Evolutionary conservation across 2,888 invertebrate genomes (phyloP), one percentile per base, ranked within the genome.

Genomic region (Tachina fera): DNA sequence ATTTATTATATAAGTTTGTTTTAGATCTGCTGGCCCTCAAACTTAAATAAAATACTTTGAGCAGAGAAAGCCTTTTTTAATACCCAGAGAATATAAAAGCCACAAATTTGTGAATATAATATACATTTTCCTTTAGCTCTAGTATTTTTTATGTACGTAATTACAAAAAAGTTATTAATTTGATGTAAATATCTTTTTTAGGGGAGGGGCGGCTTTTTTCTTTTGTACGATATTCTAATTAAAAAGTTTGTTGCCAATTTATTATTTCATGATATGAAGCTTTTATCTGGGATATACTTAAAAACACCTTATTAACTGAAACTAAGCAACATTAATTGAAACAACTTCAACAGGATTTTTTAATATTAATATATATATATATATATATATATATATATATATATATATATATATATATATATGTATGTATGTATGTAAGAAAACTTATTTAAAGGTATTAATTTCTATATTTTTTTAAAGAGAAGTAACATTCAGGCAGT

Each of bases 171-270:
- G 6, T 43, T 41, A 11, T 22, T 3, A 47, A 49, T 41, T 13
- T 5, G 31, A 31, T 9, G 1, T 9, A 43, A 10, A 56, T 22
- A 0, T 31, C 6, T 31, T 31, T 31, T 60, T 60, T 6, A 8
- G 13, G 9, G 31, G 4, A 4, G 31, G 3, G 31, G 31, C 4
- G 4, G 31, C 2, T 3, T n/a, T 11, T 45, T 49, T 22, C 3
- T 51, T 43, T 16, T 43, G 43, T 13, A 39, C 41, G 19, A 47
- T 60, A 72, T 60, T 60, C 1, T 16, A 72, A 72, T 49, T 72
- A 60, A 72, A n/a, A 49, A 3, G 9, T 8, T 60, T 60, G 22
- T 60, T 39, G 47, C n/a, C 31, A 31, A 49, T 16, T 39, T 53
- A 41, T 9, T 14, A n/a, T 41, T n/a, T 16, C 2, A n/a, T 11